Evolutionary conservation across 1,140 invertebrate genomes (phyloP), one percentile per base, ranked within the genome.

Genomic region (Drosophila erecta): DNA sequence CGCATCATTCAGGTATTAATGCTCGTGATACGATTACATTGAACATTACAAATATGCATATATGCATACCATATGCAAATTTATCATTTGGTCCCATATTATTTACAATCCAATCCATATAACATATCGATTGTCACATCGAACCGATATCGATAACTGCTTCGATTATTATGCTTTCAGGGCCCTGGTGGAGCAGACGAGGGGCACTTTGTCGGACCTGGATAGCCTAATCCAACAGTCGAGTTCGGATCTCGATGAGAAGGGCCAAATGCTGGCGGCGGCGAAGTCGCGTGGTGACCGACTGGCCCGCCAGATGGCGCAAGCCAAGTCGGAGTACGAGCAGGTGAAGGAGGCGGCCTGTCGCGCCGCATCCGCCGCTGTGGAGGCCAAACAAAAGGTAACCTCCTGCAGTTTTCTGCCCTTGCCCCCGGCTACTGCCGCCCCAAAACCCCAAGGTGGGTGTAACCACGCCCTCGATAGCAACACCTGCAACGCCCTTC

Each of bases 331-430:
- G 0, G 95, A 95, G 66, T 93, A 94, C 41, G 80, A 93, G 0
- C 94, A 94, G 38, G 95, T 94, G 0, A 95, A 94, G 75, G 93
- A 94, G 41, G 93, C 94, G 0, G 94, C 94, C 0, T 93, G 93
- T 38, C 93, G 93, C 54, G 95, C 95, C 0, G 94, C 93, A 30
- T 92, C 93, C 40, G 93, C 95, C 0, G 95, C 95, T 0, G 92
- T 93, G 6, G 94, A 95, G 27, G 95, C 95, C 17, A 93, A 92
- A 46, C 77, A 71, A n/a, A 81, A 70, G 44, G 61, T 43, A 2
- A 8, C 20, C 2, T 2, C 30, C 22, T 8, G 6, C 22, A n/a
- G 5, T 4, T 27, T 24, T 4, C 10, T 27, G 46, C 22, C 46
- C 22, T 0, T 27, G 4, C 24, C 24, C 24, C 4, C 10, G 14